Base-by-base conservation (phyloP, 1,140 invertebrate genomes). In the Psix sp. region DNA sequence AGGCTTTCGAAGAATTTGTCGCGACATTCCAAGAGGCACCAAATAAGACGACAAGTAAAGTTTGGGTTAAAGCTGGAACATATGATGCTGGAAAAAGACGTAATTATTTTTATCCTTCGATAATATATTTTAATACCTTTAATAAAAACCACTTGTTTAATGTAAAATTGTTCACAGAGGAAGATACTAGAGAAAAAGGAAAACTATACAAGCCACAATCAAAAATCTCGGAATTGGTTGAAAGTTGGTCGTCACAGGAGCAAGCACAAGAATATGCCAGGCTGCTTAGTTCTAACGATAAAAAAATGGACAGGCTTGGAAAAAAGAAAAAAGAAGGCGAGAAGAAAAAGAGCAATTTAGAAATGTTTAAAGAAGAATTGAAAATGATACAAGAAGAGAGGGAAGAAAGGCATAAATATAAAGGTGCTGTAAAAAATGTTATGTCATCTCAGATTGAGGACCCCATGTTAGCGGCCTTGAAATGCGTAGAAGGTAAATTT, bases 1-100 rank as follows among this genome's bases (percentile, higher is more conserved):
- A 96, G 91, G 96, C 94, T 3, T 98, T 97, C 87, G 93, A 98
- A 90, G 96, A 98, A 86, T 99, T 98, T 91, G 95, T 98, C 14
- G 96, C 96, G 54, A 97, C 96, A 9, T 99, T 99, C 88, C 95
- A 98, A 90, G 95, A 98, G 66, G 90, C 92, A 5, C 92, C 94
- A 1, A 92, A 90, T 80, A 94, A 94, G 80, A 88, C 90, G 4
- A 88, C 89, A 0, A 93, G 91, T 15, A 98, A 98, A 89, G 92
- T 97, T 49, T 99, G 97, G 96, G 94, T 99, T 0, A 98, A 98
- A 86, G 97, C 96, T 39, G 96, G 96, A 38, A 96, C 95, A 1
- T 98, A 98, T 79, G 96, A 98, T 92, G 95, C 96, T 56, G 96
- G 95, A 7, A 94, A 94, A 74, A 91, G 95, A 89, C 94, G 95